Conservation (phyloP, 2,113 vertebrate genomes). For the Zapornia atra region DNA sequence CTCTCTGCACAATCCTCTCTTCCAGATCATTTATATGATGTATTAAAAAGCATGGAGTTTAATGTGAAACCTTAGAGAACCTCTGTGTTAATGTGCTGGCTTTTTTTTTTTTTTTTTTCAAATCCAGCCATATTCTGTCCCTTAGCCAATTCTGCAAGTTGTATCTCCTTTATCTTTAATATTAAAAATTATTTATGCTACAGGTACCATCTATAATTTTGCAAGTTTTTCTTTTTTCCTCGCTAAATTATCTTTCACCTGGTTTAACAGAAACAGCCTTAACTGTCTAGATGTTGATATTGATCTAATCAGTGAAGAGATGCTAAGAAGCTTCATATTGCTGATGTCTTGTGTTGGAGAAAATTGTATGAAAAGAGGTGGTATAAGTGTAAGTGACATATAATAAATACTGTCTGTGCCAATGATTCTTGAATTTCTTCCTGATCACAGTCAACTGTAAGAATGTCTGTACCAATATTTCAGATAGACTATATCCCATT, state of each 20-base stretch:
- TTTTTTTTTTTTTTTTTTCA: not conserved
- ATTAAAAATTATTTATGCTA: not conserved
- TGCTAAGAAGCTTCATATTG: constrained; percentile 4
- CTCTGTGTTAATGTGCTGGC: not conserved
- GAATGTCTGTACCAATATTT: constrained; percentile 42
- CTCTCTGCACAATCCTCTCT: not conserved
- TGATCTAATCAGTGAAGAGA: constrained; percentile 43
- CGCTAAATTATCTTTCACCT: not conserved
- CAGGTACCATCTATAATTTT: not conserved
- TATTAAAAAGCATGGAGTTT: not conserved
- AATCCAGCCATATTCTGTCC: not conserved
- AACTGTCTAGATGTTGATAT: not conserved
- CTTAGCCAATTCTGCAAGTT: not conserved
- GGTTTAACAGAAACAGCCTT: not conserved
- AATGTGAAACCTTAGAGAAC: not conserved
- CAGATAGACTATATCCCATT: not conserved
- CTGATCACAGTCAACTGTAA: not conserved
- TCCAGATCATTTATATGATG: not conserved
- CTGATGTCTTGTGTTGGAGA: not conserved
- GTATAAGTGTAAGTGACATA: constrained; percentile 40
- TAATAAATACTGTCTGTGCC: constrained; percentile 47
- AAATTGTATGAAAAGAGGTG: not conserved
- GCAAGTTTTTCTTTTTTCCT: not conserved
- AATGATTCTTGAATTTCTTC: constrained; percentile 28
- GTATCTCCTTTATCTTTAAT: not conserved